Evolutionary conservation across 2,113 vertebrate species (phyloP).

Genomic region (Hippopotamus amphibius): DNA sequence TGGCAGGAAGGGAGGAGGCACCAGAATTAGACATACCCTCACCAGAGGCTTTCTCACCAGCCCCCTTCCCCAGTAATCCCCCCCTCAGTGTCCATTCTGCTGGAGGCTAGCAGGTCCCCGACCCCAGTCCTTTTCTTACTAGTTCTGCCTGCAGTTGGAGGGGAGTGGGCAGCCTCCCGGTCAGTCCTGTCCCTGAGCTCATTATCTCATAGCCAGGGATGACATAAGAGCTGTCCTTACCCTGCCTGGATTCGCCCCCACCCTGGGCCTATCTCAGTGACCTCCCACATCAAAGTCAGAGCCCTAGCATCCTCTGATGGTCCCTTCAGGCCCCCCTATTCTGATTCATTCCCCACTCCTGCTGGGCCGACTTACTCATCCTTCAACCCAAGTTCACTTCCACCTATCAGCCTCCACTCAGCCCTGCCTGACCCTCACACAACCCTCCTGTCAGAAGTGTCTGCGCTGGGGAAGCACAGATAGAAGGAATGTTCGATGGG

Average conservation of each 20-base stretch:
- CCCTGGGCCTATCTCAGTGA: neutral
- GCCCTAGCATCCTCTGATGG: neutral
- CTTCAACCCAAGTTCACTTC: neutral
- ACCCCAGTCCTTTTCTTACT: neutral
- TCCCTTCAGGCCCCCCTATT: neutral
- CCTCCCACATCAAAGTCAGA: neutral
- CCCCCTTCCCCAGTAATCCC: neutral
- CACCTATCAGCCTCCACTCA: neutral
- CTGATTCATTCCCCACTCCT: neutral
- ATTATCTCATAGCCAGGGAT: neutral
- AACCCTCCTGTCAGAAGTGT: neutral
- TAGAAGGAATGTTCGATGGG: too few species aligned
- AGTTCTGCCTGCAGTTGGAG: neutral
- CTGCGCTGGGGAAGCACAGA: neutral
- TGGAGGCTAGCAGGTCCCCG: neutral
- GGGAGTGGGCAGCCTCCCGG: neutral
- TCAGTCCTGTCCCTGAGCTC: neutral
- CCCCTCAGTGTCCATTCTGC: neutral
- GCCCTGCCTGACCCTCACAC: neutral
- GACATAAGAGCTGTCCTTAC: neutral
- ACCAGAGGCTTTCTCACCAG: neutral
- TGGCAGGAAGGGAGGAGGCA: slow-evolving; percentile 59
- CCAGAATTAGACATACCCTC: neutral
- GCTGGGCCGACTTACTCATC: neutral
- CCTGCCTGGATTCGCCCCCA: neutral